A percentile compares a stretch with the other conserved stretches of the same genome.
phyloP scores from a whole-genome alignment of 2,113 vertebrate species.

The Ascaphus truei region DNA sequence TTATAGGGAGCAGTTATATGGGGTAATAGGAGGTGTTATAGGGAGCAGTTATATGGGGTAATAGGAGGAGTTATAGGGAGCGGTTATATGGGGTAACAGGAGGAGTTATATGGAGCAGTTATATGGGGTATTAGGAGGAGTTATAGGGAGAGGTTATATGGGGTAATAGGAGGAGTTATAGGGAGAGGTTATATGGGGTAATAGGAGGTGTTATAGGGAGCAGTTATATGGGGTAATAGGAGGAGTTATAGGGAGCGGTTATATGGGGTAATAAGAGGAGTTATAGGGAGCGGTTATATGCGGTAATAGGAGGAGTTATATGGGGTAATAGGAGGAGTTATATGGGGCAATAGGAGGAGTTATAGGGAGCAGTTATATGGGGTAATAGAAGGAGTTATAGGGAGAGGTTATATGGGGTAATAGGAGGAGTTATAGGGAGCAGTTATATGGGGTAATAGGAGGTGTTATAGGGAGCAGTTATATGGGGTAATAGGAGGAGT shows the following conservation, averaged over 20 bases:
- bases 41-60: conserved; percentile 32
- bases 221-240: background rate
- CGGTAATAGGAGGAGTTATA: background rate
- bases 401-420: too few relatives aligned
- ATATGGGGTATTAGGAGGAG: conserved; percentile 11
- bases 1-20: background rate
- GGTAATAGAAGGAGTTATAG: background rate
- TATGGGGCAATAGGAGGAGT: conserved; percentile 10
- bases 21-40: conserved; percentile 26
- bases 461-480: conserved; percentile 37
- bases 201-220: background rate
- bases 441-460: background rate
- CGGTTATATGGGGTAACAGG: too few relatives aligned
- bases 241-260: conserved; percentile 38
- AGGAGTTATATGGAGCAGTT: background rate
- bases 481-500: background rate
- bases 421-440: background rate
- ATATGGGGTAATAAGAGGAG: background rate
- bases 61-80: background rate
- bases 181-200: too few relatives aligned
- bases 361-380: conserved; percentile 36
- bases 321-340: background rate
- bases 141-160: conserved; percentile 35
- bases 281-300: too few relatives aligned
- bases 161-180: background rate